Conservation (phyloP, 2,113 vertebrate genomes). For the Lethenteron camtschaticum region DNA sequence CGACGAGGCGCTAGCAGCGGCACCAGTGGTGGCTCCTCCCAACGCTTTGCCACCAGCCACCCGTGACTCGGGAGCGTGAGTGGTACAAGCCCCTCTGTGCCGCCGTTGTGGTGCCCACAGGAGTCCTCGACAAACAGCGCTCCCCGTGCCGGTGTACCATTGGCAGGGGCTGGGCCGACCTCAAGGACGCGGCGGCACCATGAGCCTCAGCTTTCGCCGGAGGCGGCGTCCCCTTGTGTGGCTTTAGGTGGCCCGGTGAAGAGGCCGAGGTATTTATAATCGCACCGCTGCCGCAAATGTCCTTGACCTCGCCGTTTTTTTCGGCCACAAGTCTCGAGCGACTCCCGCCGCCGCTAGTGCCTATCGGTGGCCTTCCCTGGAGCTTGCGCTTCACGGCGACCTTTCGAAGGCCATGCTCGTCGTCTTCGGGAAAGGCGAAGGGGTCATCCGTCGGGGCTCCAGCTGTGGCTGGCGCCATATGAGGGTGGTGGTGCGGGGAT, state of each 20-base stretch:
- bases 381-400: constrained; percentile 57
- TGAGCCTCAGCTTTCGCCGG: too few species aligned
- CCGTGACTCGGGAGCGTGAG: constrained; percentile 40
- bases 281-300: too few species aligned
- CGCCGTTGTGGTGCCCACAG: too few species aligned
- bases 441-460: constrained; percentile 32
- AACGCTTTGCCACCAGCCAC: constrained; percentile 20
- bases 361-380: constrained; percentile 49
- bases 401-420: constrained; percentile 55
- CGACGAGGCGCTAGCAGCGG: constrained; percentile 15
- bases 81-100: too few species aligned
- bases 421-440: constrained; percentile 80
- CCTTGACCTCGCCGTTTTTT: too few species aligned
- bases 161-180: too few species aligned
- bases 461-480: constrained; percentile 34
- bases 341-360: constrained; percentile 49
- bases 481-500: constrained; percentile 53
- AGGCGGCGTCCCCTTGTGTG: too few species aligned
- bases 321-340: constrained; percentile 13
- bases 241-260: too few species aligned
- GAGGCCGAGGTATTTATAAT: too few species aligned
- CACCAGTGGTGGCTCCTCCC: constrained; percentile 25
- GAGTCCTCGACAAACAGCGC: too few species aligned
- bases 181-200: too few species aligned
- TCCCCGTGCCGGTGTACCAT: too few species aligned